Evolutionary conservation across 2,888 invertebrate species (phyloP).

Genomic region (Glaucopsyche alexis): DNA sequence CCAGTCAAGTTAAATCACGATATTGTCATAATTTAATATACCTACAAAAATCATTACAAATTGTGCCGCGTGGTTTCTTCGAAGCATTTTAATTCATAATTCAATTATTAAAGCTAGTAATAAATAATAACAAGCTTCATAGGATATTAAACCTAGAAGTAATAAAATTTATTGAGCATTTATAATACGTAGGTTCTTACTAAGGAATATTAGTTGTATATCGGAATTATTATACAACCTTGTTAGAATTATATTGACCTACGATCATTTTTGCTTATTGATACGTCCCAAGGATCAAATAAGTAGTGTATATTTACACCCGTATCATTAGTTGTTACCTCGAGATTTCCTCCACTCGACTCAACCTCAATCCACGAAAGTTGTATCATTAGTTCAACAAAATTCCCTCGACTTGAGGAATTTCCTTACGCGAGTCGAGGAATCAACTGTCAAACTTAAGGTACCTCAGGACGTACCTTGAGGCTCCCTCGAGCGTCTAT

Average conservation of each 20-base stretch:
- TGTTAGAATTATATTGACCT: slow-evolving; percentile 11
- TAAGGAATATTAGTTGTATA: not conserved
- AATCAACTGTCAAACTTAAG: too few relatives aligned
- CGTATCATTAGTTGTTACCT: too few relatives aligned
- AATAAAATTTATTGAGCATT: slow-evolving; percentile 16
- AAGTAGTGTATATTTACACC: not conserved
- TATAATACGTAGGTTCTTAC: not conserved
- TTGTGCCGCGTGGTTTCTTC: not conserved
- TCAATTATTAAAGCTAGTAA: not conserved
- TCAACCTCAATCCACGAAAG: too few relatives aligned
- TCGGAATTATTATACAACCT: not conserved
- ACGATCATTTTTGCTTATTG: not conserved
- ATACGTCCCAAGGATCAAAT: not conserved
- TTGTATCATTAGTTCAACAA: too few relatives aligned
- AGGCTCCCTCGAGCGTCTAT: too few relatives aligned
- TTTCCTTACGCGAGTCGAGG: too few relatives aligned
- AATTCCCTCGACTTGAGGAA: too few relatives aligned
- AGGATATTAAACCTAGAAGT: not conserved
- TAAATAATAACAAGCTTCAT: not conserved
- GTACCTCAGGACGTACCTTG: too few relatives aligned
- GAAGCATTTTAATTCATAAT: slow-evolving; percentile 3
- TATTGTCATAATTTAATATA: too few relatives aligned
- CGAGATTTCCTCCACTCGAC: too few relatives aligned
- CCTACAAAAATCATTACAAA: not conserved
- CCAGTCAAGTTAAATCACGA: too few relatives aligned